These are phyloP conservation scores for Monochamus alternatus DNA, from an alignment of 2,888 invertebrate genomes.

Conservation along the genomic window DNA sequence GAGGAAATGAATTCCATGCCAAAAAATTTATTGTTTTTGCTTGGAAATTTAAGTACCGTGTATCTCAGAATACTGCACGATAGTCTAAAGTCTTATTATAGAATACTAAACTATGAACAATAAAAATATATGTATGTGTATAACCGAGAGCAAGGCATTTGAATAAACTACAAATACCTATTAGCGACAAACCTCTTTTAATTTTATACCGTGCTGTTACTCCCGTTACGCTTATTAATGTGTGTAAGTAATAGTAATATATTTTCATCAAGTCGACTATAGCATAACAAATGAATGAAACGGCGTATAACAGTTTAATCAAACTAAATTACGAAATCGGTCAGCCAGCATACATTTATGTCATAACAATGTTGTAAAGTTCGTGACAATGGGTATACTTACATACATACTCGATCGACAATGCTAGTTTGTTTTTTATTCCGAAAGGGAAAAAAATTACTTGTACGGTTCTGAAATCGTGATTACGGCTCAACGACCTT, in stretches of 20 bases:
- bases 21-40: conserved; percentile 4
- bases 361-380: neutral
- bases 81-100: neutral
- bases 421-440: conserved; percentile 1
- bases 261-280: conserved; percentile 1
- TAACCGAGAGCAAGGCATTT: too few species aligned
- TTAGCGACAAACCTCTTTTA: too few species aligned
- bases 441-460: neutral
- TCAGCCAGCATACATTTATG: conserved; percentile 10
- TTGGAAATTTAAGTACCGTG: neutral
- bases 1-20: neutral
- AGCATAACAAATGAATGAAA: neutral
- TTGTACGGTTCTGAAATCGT: neutral
- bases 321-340: conserved; percentile 1
- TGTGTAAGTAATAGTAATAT: neutral
- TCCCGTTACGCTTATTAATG: too few species aligned
- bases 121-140: too few species aligned
- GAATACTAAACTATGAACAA: too few species aligned
- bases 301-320: conserved; percentile 14
- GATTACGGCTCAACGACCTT: too few species aligned
- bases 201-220: too few species aligned
- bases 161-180: too few species aligned
- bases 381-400: too few species aligned
- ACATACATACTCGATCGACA: neutral
- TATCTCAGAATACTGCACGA: neutral